Conservation (phyloP, 2,797 vertebrate species). For the Myotis planiceps region DNA sequence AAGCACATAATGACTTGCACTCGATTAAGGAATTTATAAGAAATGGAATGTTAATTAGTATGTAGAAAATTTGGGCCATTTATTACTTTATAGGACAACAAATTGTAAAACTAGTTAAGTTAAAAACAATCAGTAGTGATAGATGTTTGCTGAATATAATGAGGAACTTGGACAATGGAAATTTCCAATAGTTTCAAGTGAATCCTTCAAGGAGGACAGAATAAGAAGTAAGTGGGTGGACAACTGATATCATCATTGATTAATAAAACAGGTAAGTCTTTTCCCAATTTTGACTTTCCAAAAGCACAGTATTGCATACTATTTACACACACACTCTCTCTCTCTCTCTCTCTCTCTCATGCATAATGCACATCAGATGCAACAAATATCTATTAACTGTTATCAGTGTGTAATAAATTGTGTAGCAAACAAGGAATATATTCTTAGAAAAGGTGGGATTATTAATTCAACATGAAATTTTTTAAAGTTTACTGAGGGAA, state of each 20-base stretch:
- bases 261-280: conserved; percentile 32
- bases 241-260: conserved; percentile 25
- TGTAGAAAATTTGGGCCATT: conserved; percentile 86
- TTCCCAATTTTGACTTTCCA: neutral
- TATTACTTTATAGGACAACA: conserved; percentile 88
- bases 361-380: neutral
- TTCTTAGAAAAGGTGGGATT: neutral
- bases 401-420: neutral
- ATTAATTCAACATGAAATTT: conserved; percentile 18
- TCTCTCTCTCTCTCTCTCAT: neutral
- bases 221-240: neutral
- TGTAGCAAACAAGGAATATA: neutral
- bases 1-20: conserved; percentile 95
- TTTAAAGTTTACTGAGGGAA: neutral
- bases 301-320: conserved; percentile 6
- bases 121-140: conserved; percentile 66
- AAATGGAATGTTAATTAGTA: conserved; percentile 92
- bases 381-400: neutral
- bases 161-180: conserved; percentile 24
- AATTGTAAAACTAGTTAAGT: conserved; percentile 82
- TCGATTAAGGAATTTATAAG: conserved; percentile 92
- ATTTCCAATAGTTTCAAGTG: conserved; percentile 40
- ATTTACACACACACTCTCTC: neutral
- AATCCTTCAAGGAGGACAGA: neutral
- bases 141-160: conserved; percentile 39